These are phyloP conservation scores for Caenorhabditis zanzibari DNA, from an alignment of 2,888 invertebrate species.

Conservation along the genomic window DNA sequence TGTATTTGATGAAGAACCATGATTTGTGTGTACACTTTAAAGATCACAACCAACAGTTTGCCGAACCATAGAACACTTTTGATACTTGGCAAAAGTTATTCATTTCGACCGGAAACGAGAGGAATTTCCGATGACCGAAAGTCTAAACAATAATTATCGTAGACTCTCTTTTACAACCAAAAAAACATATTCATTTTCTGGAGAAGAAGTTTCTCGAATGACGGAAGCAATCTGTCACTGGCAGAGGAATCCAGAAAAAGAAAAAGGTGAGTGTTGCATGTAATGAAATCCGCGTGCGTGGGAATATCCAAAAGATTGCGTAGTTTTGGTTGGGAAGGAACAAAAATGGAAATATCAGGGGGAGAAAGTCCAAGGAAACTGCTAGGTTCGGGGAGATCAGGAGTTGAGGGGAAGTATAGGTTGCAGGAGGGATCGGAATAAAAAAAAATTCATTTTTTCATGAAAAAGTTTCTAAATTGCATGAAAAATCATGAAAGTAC, in stretches of 20 bases:
- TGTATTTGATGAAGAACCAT: neutral
- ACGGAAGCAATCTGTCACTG: constrained; percentile 51
- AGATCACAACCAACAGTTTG: neutral
- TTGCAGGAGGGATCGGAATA: neutral
- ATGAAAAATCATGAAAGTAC: no score
- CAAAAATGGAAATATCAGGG: neutral
- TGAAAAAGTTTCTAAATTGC: no score
- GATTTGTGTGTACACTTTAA: neutral
- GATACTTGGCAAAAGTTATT: neutral
- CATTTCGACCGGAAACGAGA: neutral
- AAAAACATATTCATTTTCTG: neutral
- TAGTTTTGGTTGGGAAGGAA: constrained; percentile 11
- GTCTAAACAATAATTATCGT: constrained; percentile 18
- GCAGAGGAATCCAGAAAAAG: constrained; percentile 19
- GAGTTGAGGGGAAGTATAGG: neutral
- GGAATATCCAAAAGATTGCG: constrained; percentile 21
- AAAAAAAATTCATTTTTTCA: no score
- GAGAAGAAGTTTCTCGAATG: constrained; percentile 25
- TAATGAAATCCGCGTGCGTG: constrained; percentile 46
- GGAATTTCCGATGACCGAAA: constrained; percentile 17
- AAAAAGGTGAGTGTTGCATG: constrained; percentile 20
- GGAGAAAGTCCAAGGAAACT: constrained; percentile 3
- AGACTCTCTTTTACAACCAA: neutral
- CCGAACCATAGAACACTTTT: neutral
- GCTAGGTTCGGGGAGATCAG: neutral